Evolutionary conservation across 2,797 vertebrate genomes (phyloP), one percentile per base, ranked within the genome.

Genomic region (Mus caroli): DNA sequence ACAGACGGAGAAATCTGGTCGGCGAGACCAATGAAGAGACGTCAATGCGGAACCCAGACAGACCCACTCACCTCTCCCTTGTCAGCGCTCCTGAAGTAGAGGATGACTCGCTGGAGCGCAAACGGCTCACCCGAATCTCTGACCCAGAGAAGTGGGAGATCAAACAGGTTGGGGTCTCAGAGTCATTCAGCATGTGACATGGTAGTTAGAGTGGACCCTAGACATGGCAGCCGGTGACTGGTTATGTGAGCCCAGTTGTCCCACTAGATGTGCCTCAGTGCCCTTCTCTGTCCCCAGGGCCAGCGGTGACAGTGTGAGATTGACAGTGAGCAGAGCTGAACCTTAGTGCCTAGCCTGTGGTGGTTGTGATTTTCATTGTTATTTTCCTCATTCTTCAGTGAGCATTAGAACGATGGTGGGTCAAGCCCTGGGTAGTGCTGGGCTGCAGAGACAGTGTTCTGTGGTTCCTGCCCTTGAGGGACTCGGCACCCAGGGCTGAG

Each of bases 131-230:
- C 13, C 99, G 99, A 2, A 99, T 99, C 86, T 99, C 99, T 1
- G 99, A 99, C 98, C 99, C 99, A 0, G 99, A 99, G 98, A 99
- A 99, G 88, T 99, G 99, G 99, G 99, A 99, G 96, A 99, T 99
- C 92, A 99, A 99, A 96, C 99, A 99, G 99, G 99, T 99, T 3
- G 50, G 97, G 52, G 34, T 54, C 34, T 24, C 7, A 7, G 28
- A 20, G 83, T 15, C 87, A 40, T 37, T 64, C 43, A 80, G 62
- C 24, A 0, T 17, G 28, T 31, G 80, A 56, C 17, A 0, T 5
- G 17, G 22, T 73, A 34, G 73, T 56, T 79, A 78, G 1, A 37
- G 43, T 7, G 17, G 69, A 69, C 67, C 58, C 54, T 88, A 89
- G 58, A 71, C 37, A 22, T 0, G 1, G 3, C 14, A 15, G 43